Conservation (phyloP, 2,888 invertebrate genomes). For the Periphyllus acericola region DNA sequence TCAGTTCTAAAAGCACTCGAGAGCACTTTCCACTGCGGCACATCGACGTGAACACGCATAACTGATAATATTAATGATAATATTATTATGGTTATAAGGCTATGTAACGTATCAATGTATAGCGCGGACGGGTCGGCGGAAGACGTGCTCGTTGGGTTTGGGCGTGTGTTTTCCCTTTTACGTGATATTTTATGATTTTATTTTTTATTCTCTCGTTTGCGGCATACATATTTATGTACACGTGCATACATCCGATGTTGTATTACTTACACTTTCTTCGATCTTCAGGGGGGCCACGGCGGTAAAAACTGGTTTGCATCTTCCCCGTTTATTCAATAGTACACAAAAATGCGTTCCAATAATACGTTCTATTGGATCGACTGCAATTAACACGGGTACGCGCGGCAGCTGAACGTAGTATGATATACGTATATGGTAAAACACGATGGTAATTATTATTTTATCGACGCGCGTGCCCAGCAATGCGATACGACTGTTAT, state of each 20-base stretch:
- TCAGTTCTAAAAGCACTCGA: background rate
- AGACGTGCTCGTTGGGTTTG: too few species aligned
- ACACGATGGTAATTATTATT: background rate
- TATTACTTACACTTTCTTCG: conserved; percentile 14
- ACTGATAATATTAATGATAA: background rate
- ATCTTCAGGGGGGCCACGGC: background rate
- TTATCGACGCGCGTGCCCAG: background rate
- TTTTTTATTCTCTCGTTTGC: background rate
- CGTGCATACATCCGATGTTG: background rate
- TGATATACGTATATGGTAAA: background rate
- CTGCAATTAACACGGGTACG: background rate
- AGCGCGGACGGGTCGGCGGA: background rate
- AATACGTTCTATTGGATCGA: background rate
- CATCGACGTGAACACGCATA: background rate
- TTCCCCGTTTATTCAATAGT: background rate
- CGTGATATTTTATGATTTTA: background rate
- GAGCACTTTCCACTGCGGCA: background rate
- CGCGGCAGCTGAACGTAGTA: background rate
- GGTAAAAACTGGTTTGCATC: conserved; percentile 32
- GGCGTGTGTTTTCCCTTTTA: background rate
- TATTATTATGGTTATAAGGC: background rate
- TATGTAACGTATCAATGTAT: background rate
- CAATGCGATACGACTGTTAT: background rate
- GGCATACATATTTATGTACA: too few species aligned
- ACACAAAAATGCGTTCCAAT: background rate